A percentile compares a stretch with the other conserved stretches of the same genome.
These are phyloP conservation scores for Subacronicta megacephala DNA, from an alignment of 2,888 invertebrate genomes.

Conservation along the genomic window DNA sequence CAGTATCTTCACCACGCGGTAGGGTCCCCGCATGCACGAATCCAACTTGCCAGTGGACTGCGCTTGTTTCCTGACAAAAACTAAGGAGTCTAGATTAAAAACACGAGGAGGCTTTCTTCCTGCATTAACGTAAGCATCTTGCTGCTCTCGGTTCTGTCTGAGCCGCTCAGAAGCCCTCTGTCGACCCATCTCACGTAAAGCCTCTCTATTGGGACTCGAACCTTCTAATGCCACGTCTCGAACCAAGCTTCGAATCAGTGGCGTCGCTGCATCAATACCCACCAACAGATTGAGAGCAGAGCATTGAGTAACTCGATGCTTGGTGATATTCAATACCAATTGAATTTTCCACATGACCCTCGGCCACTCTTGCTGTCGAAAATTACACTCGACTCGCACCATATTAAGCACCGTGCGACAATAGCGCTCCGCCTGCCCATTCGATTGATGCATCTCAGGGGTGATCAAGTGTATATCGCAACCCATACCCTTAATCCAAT, in stretches of 20 bases:
- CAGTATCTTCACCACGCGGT: no score
- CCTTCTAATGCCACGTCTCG: not conserved
- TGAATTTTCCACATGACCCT: not conserved
- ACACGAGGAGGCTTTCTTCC: not conserved
- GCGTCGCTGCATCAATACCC: not conserved
- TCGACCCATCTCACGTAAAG: not conserved
- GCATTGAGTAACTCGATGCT: not conserved
- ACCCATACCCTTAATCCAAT: not conserved
- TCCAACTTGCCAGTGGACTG: not conserved
- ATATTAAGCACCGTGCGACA: not conserved
- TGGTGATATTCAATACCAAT: not conserved
- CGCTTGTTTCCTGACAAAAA: not conserved
- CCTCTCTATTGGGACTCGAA: not conserved
- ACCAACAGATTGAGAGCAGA: not conserved
- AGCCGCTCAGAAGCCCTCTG: not conserved
- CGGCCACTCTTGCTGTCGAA: not conserved
- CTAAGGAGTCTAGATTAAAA: not conserved
- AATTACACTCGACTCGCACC: not conserved
- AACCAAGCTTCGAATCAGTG: not conserved
- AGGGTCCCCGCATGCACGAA: not conserved
- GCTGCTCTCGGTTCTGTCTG: not conserved
- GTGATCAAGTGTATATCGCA: not conserved
- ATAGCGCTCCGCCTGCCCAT: not conserved
- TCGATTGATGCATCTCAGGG: not conserved
- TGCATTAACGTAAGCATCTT: not conserved